Evolutionary conservation across 2,888 invertebrate genomes (phyloP).

Genomic region (Athripsodes cinereus): DNA sequence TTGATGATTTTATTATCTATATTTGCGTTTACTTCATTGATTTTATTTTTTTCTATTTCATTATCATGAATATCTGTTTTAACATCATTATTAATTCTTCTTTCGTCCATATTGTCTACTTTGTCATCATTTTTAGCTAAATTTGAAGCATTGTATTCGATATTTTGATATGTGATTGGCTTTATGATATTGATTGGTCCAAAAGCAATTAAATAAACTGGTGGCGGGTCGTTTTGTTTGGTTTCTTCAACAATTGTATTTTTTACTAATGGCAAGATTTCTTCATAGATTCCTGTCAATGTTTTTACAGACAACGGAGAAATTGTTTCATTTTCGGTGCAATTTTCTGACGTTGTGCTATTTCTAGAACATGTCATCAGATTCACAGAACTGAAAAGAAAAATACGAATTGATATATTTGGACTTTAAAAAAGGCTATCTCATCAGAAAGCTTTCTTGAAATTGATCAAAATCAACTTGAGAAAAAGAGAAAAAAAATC

Average conservation of each 20-base stretch:
- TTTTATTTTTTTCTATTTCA: too few species aligned
- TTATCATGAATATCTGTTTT: too few species aligned
- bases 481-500: too few species aligned
- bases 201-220: slow-evolving; percentile 23
- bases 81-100: too few species aligned
- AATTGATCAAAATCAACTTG: too few species aligned
- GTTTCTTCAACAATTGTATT: slow-evolving; percentile 4
- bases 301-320: not conserved
- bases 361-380: slow-evolving; percentile 35
- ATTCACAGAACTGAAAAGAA: slow-evolving; percentile 42
- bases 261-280: slow-evolving; percentile 1
- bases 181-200: slow-evolving; percentile 25
- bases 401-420: not conserved
- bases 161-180: slow-evolving; percentile 1
- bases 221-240: slow-evolving; percentile 5
- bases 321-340: not conserved
- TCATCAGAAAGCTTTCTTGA: too few species aligned
- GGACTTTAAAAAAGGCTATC: too few species aligned
- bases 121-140: too few species aligned
- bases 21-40: too few species aligned
- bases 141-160: not conserved
- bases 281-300: not conserved
- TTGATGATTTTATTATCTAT: too few species aligned
- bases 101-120: too few species aligned
- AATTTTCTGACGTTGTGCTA: not conserved